phyloP scores from a whole-genome alignment of 2,888 invertebrate species.

The Gari tellinella region DNA sequence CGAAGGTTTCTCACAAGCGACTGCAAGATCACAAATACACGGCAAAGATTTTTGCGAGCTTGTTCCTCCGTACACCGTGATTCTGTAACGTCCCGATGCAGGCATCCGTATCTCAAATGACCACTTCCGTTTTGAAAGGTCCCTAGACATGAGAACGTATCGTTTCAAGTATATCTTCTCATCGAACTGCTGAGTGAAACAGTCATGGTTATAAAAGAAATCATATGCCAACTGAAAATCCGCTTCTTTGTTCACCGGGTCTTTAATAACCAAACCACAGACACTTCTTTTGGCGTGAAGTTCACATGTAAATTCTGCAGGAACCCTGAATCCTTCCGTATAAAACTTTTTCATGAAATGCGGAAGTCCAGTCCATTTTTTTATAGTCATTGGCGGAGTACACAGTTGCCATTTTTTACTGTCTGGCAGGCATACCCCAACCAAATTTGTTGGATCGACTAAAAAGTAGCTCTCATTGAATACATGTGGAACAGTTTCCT shows the following conservation, averaged over 20 bases:
- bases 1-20: conserved; percentile 6
- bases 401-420: conserved; percentile 59
- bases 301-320: conserved; percentile 43
- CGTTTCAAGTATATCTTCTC: conserved; percentile 8
- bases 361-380: conserved; percentile 49
- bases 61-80: conserved; percentile 53
- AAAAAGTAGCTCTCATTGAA: conserved; percentile 58
- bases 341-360: conserved; percentile 55
- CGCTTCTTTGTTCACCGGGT: conserved; percentile 22
- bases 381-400: conserved; percentile 34
- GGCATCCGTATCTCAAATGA: conserved; percentile 58
- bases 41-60: conserved; percentile 28
- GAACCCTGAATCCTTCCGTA: conserved; percentile 50
- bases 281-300: conserved; percentile 48
- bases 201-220: conserved; percentile 38
- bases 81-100: conserved; percentile 51
- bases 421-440: conserved; percentile 42
- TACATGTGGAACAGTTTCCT: conserved; percentile 18
- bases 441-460: conserved; percentile 58
- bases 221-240: conserved; percentile 52
- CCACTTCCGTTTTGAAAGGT: conserved; percentile 44
- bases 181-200: conserved; percentile 24
- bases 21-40: conserved; percentile 48
- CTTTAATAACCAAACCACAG: conserved; percentile 38
- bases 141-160: conserved; percentile 49